Conservation (phyloP, 2,888 invertebrate species). For the Torymus auratus region DNA sequence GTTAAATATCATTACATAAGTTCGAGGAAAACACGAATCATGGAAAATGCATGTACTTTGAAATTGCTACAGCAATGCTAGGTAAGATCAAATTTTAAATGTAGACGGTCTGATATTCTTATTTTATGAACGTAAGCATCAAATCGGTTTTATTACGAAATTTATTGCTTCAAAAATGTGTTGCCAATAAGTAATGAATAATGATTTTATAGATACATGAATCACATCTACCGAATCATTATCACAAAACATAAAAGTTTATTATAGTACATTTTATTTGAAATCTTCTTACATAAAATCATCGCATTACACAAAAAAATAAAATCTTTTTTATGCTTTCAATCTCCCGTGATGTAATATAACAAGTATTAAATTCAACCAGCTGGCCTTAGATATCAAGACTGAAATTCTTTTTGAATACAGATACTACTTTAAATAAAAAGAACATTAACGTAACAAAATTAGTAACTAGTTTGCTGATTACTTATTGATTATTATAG, state of each 20-base stretch:
- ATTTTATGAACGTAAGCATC: too few relatives aligned
- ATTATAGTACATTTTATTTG: too few relatives aligned
- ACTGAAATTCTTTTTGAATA: slow-evolving; percentile 7
- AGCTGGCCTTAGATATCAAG: slow-evolving; percentile 25
- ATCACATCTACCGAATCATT: too few relatives aligned
- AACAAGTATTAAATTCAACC: slow-evolving; percentile 7
- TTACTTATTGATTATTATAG: slow-evolving; percentile 25
- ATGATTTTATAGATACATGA: too few relatives aligned
- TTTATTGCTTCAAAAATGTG: too few relatives aligned
- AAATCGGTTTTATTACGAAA: too few relatives aligned
- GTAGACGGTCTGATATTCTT: too few relatives aligned
- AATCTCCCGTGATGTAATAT: neutral
- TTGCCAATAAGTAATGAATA: too few relatives aligned
- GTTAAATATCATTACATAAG: slow-evolving; percentile 3
- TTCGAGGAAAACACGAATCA: neutral
- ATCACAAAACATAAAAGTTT: too few relatives aligned
- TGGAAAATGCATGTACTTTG: neutral
- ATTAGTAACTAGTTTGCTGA: slow-evolving; percentile 26
- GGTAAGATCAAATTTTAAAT: too few relatives aligned
- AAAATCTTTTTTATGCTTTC: slow-evolving; percentile 1
- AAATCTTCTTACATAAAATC: too few relatives aligned
- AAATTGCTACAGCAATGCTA: too few relatives aligned
- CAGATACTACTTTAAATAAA: slow-evolving; percentile 26
- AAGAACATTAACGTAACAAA: slow-evolving; percentile 22
- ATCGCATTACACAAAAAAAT: neutral